Evolutionary conservation across 2,113 vertebrate genomes (phyloP).

Genomic region (Cebidichthys violaceus): DNA sequence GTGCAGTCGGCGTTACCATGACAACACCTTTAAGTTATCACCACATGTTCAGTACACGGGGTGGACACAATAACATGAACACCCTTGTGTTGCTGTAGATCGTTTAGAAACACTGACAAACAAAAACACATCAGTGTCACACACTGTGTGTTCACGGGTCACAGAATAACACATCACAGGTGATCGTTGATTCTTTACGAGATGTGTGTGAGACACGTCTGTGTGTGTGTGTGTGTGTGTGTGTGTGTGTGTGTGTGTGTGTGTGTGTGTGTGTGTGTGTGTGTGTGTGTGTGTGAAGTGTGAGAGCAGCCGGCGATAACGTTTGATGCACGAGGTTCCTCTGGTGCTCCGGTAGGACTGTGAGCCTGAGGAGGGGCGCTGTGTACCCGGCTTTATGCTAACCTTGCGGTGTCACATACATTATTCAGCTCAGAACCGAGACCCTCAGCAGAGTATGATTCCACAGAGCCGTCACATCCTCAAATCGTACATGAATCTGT

Average conservation of each 20-base stretch:
- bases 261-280: too few species aligned
- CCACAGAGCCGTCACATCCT: slow-evolving; percentile 6
- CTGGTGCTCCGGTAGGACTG: background rate
- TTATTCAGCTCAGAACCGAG: slow-evolving; percentile 65
- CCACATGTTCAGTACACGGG: too few species aligned
- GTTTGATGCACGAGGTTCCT: slow-evolving; percentile 21
- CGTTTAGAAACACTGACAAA: background rate
- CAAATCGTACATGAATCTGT: background rate
- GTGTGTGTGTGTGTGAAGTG: background rate
- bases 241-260: too few species aligned
- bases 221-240: too few species aligned
- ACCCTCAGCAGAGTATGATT: slow-evolving; percentile 64
- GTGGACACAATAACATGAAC: background rate
- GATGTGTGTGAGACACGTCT: too few species aligned
- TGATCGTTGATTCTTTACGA: too few species aligned
- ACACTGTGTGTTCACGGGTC: too few species aligned
- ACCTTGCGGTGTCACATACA: slow-evolving; percentile 68
- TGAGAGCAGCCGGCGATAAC: background rate
- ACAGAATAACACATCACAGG: too few species aligned
- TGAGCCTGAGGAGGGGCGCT: slow-evolving; percentile 30
- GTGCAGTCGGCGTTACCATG: slow-evolving; percentile 68
- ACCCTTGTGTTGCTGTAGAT: background rate
- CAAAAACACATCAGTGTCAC: background rate
- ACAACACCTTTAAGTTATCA: slow-evolving; percentile 48
- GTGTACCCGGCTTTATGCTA: slow-evolving; percentile 42